Evolutionary conservation across 2,113 vertebrate species (phyloP).

Genomic region (Pterocles orientalis): DNA sequence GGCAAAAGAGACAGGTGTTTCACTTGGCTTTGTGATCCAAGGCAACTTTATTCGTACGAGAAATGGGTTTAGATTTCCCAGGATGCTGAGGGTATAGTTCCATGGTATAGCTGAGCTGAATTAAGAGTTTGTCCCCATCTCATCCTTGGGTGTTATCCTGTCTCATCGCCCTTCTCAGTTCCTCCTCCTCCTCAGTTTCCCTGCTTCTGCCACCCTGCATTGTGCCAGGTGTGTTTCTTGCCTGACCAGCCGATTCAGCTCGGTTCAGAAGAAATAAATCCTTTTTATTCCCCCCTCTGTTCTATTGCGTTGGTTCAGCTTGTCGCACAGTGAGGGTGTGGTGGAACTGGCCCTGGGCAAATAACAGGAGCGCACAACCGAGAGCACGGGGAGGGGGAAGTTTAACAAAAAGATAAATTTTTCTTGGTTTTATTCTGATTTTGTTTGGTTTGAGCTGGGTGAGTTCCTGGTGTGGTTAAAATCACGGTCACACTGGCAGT

Average conservation of each 20-base stretch:
- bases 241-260: not conserved
- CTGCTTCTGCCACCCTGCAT: not conserved
- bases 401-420: not conserved
- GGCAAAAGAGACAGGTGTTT: not conserved
- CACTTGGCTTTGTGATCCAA: not conserved
- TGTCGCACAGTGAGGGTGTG: not conserved
- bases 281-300: not conserved
- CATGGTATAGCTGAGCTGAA: not conserved
- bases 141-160: conserved; percentile 10
- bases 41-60: not conserved
- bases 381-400: not conserved
- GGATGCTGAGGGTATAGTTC: not conserved
- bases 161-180: not conserved
- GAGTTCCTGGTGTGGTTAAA: not conserved
- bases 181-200: conserved; percentile 50
- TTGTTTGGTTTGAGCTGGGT: not conserved
- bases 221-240: not conserved
- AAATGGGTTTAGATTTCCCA: conserved; percentile 17
- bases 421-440: not conserved
- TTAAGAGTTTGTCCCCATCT: conserved; percentile 24
- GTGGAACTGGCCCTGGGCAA: not conserved
- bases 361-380: not conserved
- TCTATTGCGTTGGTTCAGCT: not conserved
- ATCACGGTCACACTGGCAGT: rapidly evolving
- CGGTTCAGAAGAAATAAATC: not conserved